Evolutionary conservation across 1,140 invertebrate genomes (phyloP).

Genomic region (Drosophila busckii): DNA sequence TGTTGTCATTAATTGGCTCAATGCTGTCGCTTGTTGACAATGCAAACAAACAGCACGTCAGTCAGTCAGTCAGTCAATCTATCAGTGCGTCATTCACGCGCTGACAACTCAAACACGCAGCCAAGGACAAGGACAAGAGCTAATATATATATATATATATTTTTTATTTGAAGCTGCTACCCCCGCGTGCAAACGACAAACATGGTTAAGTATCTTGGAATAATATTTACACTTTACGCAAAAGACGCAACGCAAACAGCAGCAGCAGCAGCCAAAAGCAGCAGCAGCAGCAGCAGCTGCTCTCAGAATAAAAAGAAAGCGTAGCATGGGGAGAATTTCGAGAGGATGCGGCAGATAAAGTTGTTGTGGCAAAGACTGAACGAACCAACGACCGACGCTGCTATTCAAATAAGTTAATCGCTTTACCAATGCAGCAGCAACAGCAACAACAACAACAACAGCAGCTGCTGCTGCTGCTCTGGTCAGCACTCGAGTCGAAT

Average conservation of each 20-base stretch:
- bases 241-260: conserved; percentile 63
- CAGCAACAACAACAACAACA: no score
- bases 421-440: conserved; percentile 46
- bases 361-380: conserved; percentile 12
- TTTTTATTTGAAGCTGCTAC: no score
- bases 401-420: conserved; percentile 66
- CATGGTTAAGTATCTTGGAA: conserved; percentile 68
- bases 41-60: conserved; percentile 35
- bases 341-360: background rate
- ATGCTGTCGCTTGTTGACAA: conserved; percentile 43
- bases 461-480: no score
- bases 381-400: conserved; percentile 1
- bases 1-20: conserved; percentile 55
- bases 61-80: conserved; percentile 49
- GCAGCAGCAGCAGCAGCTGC: background rate
- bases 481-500: conserved; percentile 28
- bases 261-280: background rate
- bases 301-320: background rate
- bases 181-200: conserved; percentile 53
- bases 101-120: conserved; percentile 61
- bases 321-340: background rate
- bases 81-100: conserved; percentile 59
- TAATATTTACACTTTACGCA: conserved; percentile 73
- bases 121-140: conserved; percentile 66
- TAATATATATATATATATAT: no score